These are phyloP conservation scores for Eustalomyia histrio DNA, from an alignment of 2,888 invertebrate species.

Conservation along the genomic window DNA sequence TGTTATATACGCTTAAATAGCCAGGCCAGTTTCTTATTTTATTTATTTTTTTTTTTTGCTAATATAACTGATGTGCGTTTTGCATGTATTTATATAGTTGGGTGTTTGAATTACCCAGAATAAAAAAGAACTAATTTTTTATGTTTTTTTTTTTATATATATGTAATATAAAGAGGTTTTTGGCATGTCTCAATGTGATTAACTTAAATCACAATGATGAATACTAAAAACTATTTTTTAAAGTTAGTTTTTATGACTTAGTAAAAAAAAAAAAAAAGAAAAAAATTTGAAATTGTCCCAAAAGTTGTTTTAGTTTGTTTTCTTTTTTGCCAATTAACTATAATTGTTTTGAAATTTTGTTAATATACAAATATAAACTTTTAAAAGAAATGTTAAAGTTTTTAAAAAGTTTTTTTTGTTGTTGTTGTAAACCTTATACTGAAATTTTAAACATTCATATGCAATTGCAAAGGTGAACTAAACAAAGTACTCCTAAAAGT, in stretches of 20 bases:
- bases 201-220: constrained; percentile 40
- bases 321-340: constrained; percentile 45
- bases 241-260: background rate
- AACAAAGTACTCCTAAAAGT: background rate
- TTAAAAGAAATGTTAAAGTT: constrained; percentile 49
- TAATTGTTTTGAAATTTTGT: constrained; percentile 63
- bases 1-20: constrained; percentile 62
- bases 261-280: too few relatives aligned
- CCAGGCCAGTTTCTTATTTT: background rate
- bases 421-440: background rate
- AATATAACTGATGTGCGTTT: constrained; percentile 59
- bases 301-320: constrained; percentile 19
- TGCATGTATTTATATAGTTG: constrained; percentile 61
- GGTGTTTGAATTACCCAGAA: constrained; percentile 10
- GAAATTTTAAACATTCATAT: constrained; percentile 20
- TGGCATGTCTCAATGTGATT: constrained; percentile 59
- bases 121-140: constrained; percentile 27
- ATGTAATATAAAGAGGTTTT: constrained; percentile 41
- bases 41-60: constrained; percentile 1
- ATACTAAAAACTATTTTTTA: background rate
- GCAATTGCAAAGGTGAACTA: constrained; percentile 9
- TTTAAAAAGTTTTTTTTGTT: constrained; percentile 2
- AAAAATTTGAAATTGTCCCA: background rate
- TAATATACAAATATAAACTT: constrained; percentile 60
- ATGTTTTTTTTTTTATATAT: too few relatives aligned